Conservation (phyloP, 92 coral and sea anemone genomes). For the Desmophyllum pertusum region DNA sequence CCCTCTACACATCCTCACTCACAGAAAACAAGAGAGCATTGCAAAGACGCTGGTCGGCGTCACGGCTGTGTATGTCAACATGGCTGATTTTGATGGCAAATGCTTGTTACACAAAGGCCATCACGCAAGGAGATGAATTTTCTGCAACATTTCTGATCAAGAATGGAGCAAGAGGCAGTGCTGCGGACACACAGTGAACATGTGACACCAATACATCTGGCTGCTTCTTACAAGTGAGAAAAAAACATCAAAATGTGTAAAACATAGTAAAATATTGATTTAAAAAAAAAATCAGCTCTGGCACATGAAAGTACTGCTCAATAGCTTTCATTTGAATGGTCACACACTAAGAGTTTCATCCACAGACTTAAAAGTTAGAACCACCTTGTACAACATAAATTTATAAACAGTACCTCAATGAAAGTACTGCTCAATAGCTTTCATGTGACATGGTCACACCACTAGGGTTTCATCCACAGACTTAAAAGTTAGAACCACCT, state of each 20-base stretch:
- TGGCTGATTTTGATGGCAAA: slow-evolving; percentile 80
- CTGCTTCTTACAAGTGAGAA: slow-evolving; percentile 91
- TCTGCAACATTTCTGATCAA: slow-evolving; percentile 88
- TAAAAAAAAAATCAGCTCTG: too few species aligned
- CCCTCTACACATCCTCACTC: slow-evolving; percentile 88
- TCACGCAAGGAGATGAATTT: slow-evolving; percentile 88
- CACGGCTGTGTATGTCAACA: slow-evolving; percentile 94
- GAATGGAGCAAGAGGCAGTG: slow-evolving; percentile 87
- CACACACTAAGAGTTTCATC: neutral
- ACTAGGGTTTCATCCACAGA: too few species aligned
- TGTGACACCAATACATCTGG: slow-evolving; percentile 85
- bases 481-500: too few species aligned
- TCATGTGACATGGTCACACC: neutral
- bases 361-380: neutral
- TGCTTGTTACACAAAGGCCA: slow-evolving; percentile 89
- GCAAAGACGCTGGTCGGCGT: slow-evolving; percentile 85
- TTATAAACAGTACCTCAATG: neutral
- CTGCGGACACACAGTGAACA: slow-evolving; percentile 84
- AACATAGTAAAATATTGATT: too few species aligned
- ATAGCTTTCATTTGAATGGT: neutral
- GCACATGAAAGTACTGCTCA: neutral
- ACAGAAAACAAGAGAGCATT: slow-evolving; percentile 90
- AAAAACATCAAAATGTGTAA: neutral
- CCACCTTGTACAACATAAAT: neutral
- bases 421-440: neutral